Percentiles rank a stretch among this genome's conserved stretches.
Evolutionary conservation across 2,797 vertebrate species (phyloP).

Genomic region (Anisognathus igniventris): DNA sequence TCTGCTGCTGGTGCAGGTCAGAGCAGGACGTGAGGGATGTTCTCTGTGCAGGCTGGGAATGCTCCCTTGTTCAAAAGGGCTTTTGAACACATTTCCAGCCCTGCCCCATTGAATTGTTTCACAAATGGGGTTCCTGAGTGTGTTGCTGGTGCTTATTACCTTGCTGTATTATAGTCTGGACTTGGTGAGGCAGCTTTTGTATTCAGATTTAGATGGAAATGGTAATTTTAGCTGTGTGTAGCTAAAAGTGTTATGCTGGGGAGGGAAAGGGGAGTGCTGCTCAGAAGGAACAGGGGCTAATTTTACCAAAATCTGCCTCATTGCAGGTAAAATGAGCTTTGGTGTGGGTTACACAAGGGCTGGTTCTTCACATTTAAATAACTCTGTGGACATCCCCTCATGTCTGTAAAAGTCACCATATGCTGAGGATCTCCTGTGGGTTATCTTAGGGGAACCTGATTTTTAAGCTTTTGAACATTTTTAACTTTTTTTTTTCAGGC

Average conservation of each 20-base stretch:
- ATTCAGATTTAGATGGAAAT: background rate
- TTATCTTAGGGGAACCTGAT: background rate
- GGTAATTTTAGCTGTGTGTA: background rate
- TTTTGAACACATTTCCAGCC: background rate
- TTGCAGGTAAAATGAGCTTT: background rate
- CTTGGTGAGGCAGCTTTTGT: background rate
- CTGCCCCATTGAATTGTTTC: background rate
- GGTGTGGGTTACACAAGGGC: background rate
- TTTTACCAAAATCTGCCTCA: background rate
- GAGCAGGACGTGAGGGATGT: background rate
- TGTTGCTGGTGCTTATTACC: background rate
- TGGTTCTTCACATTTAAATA: background rate
- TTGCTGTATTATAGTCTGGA: background rate
- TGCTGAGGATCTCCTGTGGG: background rate
- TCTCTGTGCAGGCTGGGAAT: background rate
- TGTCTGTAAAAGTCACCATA: background rate
- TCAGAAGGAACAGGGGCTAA: background rate
- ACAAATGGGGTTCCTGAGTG: background rate
- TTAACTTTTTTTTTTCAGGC: background rate
- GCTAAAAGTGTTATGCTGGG: background rate
- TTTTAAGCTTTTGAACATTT: background rate
- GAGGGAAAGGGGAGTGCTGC: background rate
- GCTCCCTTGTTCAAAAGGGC: background rate
- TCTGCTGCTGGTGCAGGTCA: background rate
- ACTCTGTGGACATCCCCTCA: background rate